A percentile compares a stretch with the other conserved stretches of the same genome.
These are phyloP conservation scores for Ariopsis seemanni DNA, from an alignment of 2,113 vertebrate genomes.

Conservation along the genomic window DNA sequence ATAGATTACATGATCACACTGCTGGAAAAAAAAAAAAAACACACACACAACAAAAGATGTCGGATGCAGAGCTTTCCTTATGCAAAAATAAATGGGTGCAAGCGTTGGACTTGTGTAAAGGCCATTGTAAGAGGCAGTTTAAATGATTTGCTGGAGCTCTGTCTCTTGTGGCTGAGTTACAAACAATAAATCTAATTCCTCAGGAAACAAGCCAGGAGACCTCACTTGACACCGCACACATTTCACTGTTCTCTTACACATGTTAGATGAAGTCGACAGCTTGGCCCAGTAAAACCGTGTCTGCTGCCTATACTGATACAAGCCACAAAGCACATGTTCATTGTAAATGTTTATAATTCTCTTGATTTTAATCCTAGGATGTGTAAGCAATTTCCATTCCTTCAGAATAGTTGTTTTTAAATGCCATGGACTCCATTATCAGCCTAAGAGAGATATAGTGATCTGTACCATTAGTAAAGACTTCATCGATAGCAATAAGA, in stretches of 20 bases:
- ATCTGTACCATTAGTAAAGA: too few species aligned
- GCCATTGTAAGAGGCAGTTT: not conserved
- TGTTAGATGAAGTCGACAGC: slow-evolving; percentile 26
- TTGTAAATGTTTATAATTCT: not conserved
- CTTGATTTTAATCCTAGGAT: not conserved
- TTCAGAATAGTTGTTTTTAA: not conserved
- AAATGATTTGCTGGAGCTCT: slow-evolving; percentile 44
- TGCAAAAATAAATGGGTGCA: not conserved
- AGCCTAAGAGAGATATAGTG: not conserved
- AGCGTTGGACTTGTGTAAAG: not conserved
- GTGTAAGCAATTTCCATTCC: not conserved
- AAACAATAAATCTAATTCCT: slow-evolving; percentile 54
- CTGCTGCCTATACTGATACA: slow-evolving; percentile 2
- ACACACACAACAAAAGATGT: not conserved
- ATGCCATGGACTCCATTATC: not conserved
- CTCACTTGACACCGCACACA: slow-evolving; percentile 29
- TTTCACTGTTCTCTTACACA: slow-evolving; percentile 39
- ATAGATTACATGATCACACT: not conserved
- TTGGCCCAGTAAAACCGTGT: not conserved
- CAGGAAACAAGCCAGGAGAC: slow-evolving; percentile 55
- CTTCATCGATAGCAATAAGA: too few species aligned
- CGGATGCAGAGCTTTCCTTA: not conserved
- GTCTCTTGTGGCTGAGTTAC: slow-evolving; percentile 26
- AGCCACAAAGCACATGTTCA: slow-evolving; percentile 13
- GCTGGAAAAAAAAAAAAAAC: not conserved